These are phyloP conservation scores for Bucorvus abyssinicus DNA, from an alignment of 2,797 vertebrate species.

Conservation along the genomic window DNA sequence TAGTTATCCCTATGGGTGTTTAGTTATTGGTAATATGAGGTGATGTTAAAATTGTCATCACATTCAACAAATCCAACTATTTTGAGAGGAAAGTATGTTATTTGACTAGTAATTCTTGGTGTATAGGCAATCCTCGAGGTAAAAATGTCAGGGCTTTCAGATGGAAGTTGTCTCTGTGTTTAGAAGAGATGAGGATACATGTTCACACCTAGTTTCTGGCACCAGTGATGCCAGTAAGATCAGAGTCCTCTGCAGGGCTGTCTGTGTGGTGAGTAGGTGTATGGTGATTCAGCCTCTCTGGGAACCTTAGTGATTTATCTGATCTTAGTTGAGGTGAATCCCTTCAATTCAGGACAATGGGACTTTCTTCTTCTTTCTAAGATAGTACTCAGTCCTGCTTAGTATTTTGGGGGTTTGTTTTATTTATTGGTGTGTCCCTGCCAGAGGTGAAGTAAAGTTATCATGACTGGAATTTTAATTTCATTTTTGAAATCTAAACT, in stretches of 20 bases:
- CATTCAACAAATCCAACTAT: not conserved
- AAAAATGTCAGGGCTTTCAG: not conserved
- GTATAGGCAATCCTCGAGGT: not conserved
- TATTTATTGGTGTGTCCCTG: not conserved
- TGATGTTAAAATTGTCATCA: not conserved
- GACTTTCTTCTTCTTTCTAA: not conserved
- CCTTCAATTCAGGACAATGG: not conserved
- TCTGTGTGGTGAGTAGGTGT: not conserved
- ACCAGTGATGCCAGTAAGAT: not conserved
- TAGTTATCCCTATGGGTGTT: not conserved
- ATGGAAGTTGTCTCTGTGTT: not conserved
- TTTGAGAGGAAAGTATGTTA: not conserved
- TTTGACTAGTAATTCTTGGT: not conserved
- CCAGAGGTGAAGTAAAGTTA: not conserved
- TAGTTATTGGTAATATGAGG: not conserved
- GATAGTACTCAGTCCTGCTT: not conserved
- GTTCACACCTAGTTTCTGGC: not conserved
- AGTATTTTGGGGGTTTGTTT: not conserved
- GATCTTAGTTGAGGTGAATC: not conserved
- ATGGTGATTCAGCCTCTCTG: not conserved
- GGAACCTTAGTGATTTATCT: not conserved
- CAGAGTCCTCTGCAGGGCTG: not conserved
- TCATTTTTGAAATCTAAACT: not conserved
- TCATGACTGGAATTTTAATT: not conserved
- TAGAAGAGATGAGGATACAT: not conserved